Conservation (phyloP, 2,797 vertebrate species). For the Micropoecilia bifurca region DNA sequence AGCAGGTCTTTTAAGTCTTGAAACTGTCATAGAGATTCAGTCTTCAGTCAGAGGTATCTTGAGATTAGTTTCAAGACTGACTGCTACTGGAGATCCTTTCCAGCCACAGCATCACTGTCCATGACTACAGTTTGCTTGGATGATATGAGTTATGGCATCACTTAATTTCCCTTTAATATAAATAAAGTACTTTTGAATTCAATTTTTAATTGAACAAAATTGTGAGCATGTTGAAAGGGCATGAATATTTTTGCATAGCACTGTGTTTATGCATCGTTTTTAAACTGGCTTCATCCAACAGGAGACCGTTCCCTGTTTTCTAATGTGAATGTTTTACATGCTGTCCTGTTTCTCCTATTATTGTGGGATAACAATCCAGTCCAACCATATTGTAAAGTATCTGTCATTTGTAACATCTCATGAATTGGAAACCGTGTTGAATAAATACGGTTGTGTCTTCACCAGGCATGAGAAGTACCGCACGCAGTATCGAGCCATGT, state of each 20-base stretch:
- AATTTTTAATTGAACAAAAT: background rate
- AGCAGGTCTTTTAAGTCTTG: background rate
- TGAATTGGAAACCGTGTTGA: background rate
- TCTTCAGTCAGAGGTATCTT: background rate
- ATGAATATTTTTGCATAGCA: background rate
- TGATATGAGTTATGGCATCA: background rate
- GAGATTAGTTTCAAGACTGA: background rate
- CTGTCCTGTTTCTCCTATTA: too few relatives aligned
- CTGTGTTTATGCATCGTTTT: background rate
- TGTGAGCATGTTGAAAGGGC: background rate
- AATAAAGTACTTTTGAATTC: background rate
- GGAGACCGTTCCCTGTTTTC: background rate
- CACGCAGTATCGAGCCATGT: constrained; percentile 97
- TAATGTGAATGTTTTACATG: background rate
- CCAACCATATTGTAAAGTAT: background rate
- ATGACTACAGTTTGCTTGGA: background rate
- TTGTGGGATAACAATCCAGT: background rate
- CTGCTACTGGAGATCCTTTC: too few relatives aligned
- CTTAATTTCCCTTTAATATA: background rate
- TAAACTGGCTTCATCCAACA: background rate
- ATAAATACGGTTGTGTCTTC: background rate
- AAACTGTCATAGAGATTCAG: background rate
- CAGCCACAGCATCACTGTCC: background rate
- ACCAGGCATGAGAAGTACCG: constrained; percentile 93
- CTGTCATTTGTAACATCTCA: background rate